phyloP scores from a whole-genome alignment of 2,113 vertebrate genomes.

The Myrmecophaga tridactyla region DNA sequence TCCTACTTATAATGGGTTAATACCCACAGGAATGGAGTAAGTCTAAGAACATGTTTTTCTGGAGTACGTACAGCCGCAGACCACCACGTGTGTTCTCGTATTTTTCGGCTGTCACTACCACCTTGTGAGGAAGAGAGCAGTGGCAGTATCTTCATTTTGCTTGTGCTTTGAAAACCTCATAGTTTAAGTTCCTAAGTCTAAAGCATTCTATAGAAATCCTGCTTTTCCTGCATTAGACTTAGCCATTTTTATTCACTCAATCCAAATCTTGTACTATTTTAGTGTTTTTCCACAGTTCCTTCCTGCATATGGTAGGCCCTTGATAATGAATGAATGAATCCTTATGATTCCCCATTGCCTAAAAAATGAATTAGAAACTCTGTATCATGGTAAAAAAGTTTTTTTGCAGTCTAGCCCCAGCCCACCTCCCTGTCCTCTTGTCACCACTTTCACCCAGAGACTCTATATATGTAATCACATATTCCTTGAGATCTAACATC shows the following conservation, averaged over 20 bases:
- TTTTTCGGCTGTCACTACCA: background rate
- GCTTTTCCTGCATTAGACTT: background rate
- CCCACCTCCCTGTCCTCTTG: background rate
- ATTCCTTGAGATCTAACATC: background rate
- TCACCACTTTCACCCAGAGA: background rate
- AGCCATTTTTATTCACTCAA: background rate
- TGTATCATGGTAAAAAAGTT: background rate
- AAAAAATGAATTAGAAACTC: background rate
- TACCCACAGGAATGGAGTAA: too few species aligned
- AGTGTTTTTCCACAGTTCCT: background rate
- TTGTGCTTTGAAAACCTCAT: background rate
- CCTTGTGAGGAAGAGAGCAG: background rate
- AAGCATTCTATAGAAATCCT: background rate
- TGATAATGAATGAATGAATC: background rate
- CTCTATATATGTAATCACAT: background rate
- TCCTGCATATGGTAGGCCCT: background rate
- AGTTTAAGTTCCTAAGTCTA: background rate
- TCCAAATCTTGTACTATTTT: background rate
- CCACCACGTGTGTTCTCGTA: background rate
- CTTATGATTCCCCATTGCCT: background rate
- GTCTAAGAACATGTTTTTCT: too few species aligned
- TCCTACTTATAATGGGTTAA: too few species aligned
- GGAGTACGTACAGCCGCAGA: background rate
- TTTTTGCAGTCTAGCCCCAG: background rate
- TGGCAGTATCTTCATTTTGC: background rate